These are phyloP conservation scores for Pterostichus niger DNA, from an alignment of 2,888 invertebrate species.

Conservation along the genomic window DNA sequence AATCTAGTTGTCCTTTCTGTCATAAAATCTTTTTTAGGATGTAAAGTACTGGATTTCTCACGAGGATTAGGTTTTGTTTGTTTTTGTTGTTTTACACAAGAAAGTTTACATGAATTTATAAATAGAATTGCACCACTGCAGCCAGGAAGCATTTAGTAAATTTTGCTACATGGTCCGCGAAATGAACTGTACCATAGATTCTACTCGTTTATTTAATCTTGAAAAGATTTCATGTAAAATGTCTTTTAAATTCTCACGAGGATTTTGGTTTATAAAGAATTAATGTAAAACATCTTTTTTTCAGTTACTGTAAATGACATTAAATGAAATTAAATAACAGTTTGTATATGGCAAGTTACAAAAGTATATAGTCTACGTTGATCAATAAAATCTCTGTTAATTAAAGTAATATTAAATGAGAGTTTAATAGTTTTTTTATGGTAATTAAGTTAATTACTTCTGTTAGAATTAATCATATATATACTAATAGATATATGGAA, in stretches of 20 bases:
- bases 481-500: too few relatives aligned
- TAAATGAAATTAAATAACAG: neutral
- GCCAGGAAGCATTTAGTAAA: neutral
- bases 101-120: neutral
- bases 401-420: neutral
- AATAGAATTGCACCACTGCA: neutral
- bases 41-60: neutral
- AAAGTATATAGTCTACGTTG: neutral
- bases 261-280: too few relatives aligned
- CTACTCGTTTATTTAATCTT: too few relatives aligned
- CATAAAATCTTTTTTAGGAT: too few relatives aligned
- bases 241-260: too few relatives aligned
- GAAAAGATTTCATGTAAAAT: too few relatives aligned
- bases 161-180: neutral
- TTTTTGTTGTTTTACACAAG: neutral
- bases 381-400: neutral
- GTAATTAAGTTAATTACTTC: neutral
- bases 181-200: neutral
- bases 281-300: too few relatives aligned
- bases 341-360: neutral
- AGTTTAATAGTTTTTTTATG: neutral
- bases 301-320: too few relatives aligned
- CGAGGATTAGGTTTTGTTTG: constrained; percentile 4
- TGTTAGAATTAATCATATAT: too few relatives aligned
- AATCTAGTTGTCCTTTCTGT: too few relatives aligned